Base-by-base conservation (phyloP, 2,113 vertebrate genomes). In the Lepidothrix coronata region DNA sequence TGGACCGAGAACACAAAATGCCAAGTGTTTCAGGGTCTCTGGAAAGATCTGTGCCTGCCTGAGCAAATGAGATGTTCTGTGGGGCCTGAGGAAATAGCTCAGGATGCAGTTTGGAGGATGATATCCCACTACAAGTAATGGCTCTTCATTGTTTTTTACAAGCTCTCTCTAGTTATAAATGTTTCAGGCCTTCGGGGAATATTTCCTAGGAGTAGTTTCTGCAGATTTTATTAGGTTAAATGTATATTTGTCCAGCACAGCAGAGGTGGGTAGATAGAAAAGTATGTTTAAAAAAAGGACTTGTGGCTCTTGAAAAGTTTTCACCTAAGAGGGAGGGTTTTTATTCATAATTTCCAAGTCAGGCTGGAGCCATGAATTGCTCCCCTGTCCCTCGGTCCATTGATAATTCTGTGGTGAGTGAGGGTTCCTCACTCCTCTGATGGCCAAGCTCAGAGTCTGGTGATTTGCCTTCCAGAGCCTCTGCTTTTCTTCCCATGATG, bases 91-190 rank as follows among this genome's bases (percentile, higher is more conserved):
- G 52, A 67, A 41, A 31, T 1, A 6, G 85, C 54, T 57, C 23
- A 30, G 21, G 13, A 15, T 63, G 31, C 48, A 28, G 67, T 35
- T 68, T 82, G 2, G 7, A 48, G 89, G 73, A 44, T 27, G 41
- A 44, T 18, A 88, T 73, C n/a, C 88, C n/a, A 33, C 43, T 88
- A 22, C 59, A 93, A 35, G 91, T 74, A 89, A 81, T 68, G 70
- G 48, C 13, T 48, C 70, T 87, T 87, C 83, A 59, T 76, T 94
- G 74, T 33, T 96, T 72, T 95, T 91, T 79, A 91, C 61, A 43
- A 21, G 46, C 33, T 74, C 23, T 82, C 21, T 72, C 61, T 79
- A 46, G 43, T 81, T 93, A 90, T 67, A 85, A 93, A 80, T 89
- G 41, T 84, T 90, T 71, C 7, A n/a, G 80, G 61, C 76, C 43